Percentiles rank a stretch among this genome's conserved stretches.
Evolutionary conservation across 2,888 invertebrate genomes (phyloP).

Genomic region (Dryadula phaetusa): DNA sequence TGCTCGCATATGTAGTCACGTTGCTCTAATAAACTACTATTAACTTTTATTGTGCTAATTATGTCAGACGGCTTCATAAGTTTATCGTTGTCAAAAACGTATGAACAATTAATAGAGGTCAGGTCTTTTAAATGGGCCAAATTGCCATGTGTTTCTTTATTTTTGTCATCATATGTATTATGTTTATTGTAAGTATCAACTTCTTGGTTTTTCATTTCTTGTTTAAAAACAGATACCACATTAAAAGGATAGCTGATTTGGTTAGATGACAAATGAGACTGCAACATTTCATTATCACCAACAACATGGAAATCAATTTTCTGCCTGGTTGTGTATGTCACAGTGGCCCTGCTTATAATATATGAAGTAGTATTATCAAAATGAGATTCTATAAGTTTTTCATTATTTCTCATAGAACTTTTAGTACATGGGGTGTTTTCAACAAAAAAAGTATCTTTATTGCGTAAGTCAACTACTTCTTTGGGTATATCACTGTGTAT

Average conservation of each 20-base stretch:
- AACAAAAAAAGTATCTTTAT: conserved; percentile 61
- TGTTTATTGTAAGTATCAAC: conserved; percentile 21
- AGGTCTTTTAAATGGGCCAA: conserved; percentile 51
- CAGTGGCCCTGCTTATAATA: conserved; percentile 68
- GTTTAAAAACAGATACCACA: conserved; percentile 71
- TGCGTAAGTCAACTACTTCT: conserved; percentile 55
- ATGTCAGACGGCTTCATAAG: conserved; percentile 78
- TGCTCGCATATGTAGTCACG: conserved; percentile 72
- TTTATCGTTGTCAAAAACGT: conserved; percentile 61
- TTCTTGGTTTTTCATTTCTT: conserved; percentile 51
- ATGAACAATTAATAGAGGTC: conserved; percentile 62
- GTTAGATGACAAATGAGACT: conserved; percentile 55
- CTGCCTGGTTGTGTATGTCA: conserved; percentile 74
- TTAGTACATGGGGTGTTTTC: conserved; percentile 52
- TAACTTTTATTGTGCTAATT: conserved; percentile 73
- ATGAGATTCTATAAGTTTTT: conserved; percentile 51
- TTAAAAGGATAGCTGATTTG: conserved; percentile 69
- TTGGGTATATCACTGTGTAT: conserved; percentile 61
- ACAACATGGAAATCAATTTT: conserved; percentile 74
- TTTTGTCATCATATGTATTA: conserved; percentile 38
- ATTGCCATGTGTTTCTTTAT: not conserved
- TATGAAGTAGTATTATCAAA: conserved; percentile 62
- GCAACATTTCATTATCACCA: conserved; percentile 56
- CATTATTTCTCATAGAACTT: conserved; percentile 51
- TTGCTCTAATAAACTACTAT: conserved; percentile 64